These are phyloP conservation scores for Aphelenchoides fujianensis DNA, from an alignment of 1,140 invertebrate species.

Conservation along the genomic window DNA sequence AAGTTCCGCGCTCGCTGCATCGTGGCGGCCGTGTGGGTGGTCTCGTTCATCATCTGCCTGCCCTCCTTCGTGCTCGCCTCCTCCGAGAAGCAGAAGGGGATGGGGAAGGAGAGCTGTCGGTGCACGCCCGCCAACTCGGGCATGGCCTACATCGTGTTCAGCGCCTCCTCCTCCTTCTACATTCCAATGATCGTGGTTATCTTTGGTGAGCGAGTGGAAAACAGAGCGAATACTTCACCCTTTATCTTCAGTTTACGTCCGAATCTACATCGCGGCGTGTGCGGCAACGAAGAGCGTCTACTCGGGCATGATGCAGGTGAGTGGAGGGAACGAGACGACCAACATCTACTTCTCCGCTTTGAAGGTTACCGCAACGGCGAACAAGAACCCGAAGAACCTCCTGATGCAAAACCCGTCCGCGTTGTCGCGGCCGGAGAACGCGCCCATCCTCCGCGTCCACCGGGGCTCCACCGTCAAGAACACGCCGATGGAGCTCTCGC, in stretches of 20 bases:
- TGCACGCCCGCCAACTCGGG: conserved; percentile 70
- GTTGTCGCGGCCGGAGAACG: conserved; percentile 69
- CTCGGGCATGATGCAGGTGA: conserved; percentile 82
- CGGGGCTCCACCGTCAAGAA: conserved; percentile 67
- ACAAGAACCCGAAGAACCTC: conserved; percentile 58
- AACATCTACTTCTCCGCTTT: conserved; percentile 39
- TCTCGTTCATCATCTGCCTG: conserved; percentile 88
- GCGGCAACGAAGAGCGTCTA: conserved; percentile 79
- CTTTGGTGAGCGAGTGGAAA: conserved; percentile 69
- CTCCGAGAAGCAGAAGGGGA: conserved; percentile 41
- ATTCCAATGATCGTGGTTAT: conserved; percentile 92
- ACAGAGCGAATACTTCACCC: too few species aligned
- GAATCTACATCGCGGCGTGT: conserved; percentile 86
- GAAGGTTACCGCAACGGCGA: conserved; percentile 63
- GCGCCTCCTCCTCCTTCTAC: conserved; percentile 89
- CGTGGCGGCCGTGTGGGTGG: conserved; percentile 85
- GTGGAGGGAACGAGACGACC: conserved; percentile 64
- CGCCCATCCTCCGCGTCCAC: conserved; percentile 84
- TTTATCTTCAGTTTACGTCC: conserved; percentile 74
- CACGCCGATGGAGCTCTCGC: background rate
- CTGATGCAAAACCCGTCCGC: conserved; percentile 63
- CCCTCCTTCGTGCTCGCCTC: conserved; percentile 57
- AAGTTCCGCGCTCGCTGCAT: conserved; percentile 81
- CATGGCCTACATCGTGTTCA: conserved; percentile 89
- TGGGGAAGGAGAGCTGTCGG: conserved; percentile 47